Percentiles rank a stretch among this genome's conserved stretches.
Conservation (phyloP, 2,888 invertebrate genomes). For the Melikaiella ostensackeni region DNA sequence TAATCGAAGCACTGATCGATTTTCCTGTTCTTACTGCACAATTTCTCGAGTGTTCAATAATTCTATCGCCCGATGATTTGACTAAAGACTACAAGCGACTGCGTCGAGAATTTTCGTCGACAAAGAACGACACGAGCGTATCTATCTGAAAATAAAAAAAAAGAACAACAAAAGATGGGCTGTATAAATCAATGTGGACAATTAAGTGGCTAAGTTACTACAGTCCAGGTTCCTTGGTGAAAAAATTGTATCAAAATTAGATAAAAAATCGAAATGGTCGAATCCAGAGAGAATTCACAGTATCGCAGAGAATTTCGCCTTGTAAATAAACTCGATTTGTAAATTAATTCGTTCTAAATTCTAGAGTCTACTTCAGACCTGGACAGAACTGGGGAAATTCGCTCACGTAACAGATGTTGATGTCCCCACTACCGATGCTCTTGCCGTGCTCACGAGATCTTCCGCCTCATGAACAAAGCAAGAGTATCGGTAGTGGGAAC, state of each 20-base stretch:
- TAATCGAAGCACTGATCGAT: constrained; percentile 37
- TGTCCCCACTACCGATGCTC: too few relatives aligned
- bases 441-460: too few relatives aligned
- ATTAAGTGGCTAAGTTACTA: constrained; percentile 5
- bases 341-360: constrained; percentile 5
- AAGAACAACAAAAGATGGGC: not conserved
- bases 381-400: too few relatives aligned
- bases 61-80: constrained; percentile 35
- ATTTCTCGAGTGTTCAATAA: constrained; percentile 37
- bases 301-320: not conserved
- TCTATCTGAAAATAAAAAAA: not conserved
- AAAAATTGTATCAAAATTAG: not conserved
- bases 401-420: too few relatives aligned
- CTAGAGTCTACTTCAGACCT: not conserved
- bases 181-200: constrained; percentile 21
- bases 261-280: not conserved
- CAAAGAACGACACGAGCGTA: constrained; percentile 1
- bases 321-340: constrained; percentile 25
- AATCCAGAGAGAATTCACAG: not conserved
- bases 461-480: too few relatives aligned
- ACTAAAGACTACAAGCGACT: constrained; percentile 21
- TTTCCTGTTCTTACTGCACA: constrained; percentile 33
- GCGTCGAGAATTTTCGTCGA: constrained; percentile 17
- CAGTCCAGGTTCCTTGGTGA: not conserved
- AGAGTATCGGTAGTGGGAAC: too few relatives aligned